Base-by-base conservation (phyloP, 2,888 invertebrate genomes). In the Argynnis bischoffii region DNA sequence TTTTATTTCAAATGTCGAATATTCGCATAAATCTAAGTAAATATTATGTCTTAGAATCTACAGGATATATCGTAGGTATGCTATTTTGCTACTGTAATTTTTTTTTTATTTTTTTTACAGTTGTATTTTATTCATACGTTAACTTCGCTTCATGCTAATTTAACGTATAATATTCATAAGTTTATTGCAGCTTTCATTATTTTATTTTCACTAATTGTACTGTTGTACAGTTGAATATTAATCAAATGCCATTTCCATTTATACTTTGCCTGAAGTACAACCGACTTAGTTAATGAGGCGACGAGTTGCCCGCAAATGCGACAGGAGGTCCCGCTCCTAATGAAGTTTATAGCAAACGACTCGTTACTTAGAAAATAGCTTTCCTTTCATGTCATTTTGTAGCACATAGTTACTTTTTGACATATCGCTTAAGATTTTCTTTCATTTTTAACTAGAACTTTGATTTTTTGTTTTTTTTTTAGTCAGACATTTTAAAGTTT, bases 201-300 rank as follows among this genome's bases (percentile, higher is more conserved):
- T 14, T 13, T 18, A 6, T 47, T 47, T 6, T 4, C 11, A 11
- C 26, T 59, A 5, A 46, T 14, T 26, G n/a, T n/a, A 59, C 47
- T 21, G 18, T 21, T 18, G 47, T 6, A 18, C 21, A 8, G 21
- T 48, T 21, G 26, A 59, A 26, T n/a, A 21, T 48, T 41, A 26
- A 50, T 64, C 13, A 48, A 47, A 50, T 57, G 48, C 50, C 47
- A 47, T 60, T 55, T 55, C 55, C 35, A 55, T 50, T 35, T 18
- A 60, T 35, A 47, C 54, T 21, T 57, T 31, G 26, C 21, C 63
- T 47, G 46, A 59, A 64, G 63, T 51, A 47, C 18, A 47, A 55
- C 63, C 66, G 60, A 69, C 70, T 76, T 69, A 75, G 63, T 75
- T 72, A 72, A 72, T 70, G 70, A 66, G 66, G 66, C 66, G 70